Conservation (phyloP, 2,888 invertebrate genomes). For the Polymixis lichenea region DNA sequence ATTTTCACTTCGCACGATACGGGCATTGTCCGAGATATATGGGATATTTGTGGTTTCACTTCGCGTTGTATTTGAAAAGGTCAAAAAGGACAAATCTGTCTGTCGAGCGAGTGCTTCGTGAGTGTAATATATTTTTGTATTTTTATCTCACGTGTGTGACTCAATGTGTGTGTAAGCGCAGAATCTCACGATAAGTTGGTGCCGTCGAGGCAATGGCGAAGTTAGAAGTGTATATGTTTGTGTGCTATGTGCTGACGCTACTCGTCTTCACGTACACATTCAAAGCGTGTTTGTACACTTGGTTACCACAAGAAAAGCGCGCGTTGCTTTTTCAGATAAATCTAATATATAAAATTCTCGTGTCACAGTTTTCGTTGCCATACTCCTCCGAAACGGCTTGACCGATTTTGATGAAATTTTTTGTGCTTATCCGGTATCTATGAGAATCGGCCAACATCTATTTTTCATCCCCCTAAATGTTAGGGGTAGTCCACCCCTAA, state of each 20-base stretch:
- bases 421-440: too few relatives aligned
- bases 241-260: neutral
- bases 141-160: neutral
- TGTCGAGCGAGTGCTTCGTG: neutral
- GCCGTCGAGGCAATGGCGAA: neutral
- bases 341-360: too few relatives aligned
- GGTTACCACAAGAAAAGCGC: too few relatives aligned
- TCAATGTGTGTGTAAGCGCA: neutral
- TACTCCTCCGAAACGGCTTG: too few relatives aligned
- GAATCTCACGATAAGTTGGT: neutral
- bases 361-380: too few relatives aligned
- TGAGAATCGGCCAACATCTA: too few relatives aligned
- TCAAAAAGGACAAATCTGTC: neutral
- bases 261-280: neutral
- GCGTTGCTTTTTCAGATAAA: too few relatives aligned
- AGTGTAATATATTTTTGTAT: neutral
- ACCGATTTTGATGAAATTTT: too few relatives aligned
- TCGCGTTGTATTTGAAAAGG: slow-evolving; percentile 11
- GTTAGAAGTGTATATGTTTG: neutral
- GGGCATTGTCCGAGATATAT: slow-evolving; percentile 1
- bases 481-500: too few relatives aligned
- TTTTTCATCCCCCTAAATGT: too few relatives aligned
- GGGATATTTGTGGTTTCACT: slow-evolving; percentile 19
- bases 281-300: too few relatives aligned
- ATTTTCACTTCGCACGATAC: slow-evolving; percentile 21